A percentile compares a stretch with the other conserved stretches of the same genome.
Conservation (phyloP, 2,888 invertebrate genomes). For the Cyclophora punctaria region DNA sequence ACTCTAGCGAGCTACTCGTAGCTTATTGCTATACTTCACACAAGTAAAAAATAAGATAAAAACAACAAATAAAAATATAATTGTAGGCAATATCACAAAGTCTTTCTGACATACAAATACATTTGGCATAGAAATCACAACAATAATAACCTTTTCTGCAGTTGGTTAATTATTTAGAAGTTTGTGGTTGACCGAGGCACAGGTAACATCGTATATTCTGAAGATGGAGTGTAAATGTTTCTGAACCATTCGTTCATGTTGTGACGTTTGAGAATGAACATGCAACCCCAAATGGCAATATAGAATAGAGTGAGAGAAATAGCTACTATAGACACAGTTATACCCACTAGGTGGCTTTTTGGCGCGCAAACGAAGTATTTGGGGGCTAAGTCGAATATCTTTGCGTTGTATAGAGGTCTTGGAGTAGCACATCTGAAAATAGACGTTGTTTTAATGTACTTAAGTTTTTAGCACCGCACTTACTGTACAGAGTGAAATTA, state of each 20-base stretch:
- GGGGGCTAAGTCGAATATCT: slow-evolving; percentile 55
- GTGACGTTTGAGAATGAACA: slow-evolving; percentile 41
- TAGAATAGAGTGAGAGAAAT: slow-evolving; percentile 35
- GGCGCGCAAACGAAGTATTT: slow-evolving; percentile 56
- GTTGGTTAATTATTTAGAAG: too few species aligned
- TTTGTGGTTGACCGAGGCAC: too few species aligned
- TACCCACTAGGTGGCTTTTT: slow-evolving; percentile 26
- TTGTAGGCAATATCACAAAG: too few species aligned
- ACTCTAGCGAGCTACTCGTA: too few species aligned
- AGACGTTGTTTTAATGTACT: too few species aligned
- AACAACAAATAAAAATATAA: too few species aligned
- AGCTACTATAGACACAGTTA: slow-evolving; percentile 32
- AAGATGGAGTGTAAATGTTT: slow-evolving; percentile 29
- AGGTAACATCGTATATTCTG: slow-evolving; percentile 45
- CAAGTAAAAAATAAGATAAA: too few species aligned
- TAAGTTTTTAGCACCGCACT: too few species aligned
- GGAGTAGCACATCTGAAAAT: slow-evolving; percentile 68
- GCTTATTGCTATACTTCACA: too few species aligned
- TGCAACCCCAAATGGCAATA: slow-evolving; percentile 51
- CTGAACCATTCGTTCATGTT: slow-evolving; percentile 28
- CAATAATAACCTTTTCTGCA: background rate
- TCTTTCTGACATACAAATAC: too few species aligned
- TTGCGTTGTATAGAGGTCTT: slow-evolving; percentile 45
- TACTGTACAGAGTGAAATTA: too few species aligned
- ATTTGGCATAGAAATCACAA: background rate